Evolutionary conservation across 1,140 invertebrate genomes (phyloP).

Genomic region (Habropoda laboriosa): DNA sequence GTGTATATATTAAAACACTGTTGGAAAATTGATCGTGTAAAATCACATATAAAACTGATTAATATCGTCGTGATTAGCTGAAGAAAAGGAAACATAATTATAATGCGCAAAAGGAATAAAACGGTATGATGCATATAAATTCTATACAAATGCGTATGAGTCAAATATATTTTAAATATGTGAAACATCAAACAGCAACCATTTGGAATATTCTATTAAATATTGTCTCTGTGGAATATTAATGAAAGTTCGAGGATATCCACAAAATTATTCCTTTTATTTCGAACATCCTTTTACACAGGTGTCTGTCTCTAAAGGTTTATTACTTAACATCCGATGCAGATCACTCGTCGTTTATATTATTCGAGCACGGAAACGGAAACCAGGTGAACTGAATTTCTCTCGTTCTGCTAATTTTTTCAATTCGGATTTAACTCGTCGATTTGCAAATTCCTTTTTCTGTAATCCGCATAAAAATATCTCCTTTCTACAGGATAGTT

Average conservation of each 20-base stretch:
- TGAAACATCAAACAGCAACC: background rate
- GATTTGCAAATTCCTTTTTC: constrained; percentile 13
- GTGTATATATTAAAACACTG: constrained; percentile 5
- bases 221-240: background rate
- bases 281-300: background rate
- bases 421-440: background rate
- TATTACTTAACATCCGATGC: background rate
- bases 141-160: constrained; percentile 9
- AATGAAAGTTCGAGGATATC: constrained; percentile 2
- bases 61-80: background rate
- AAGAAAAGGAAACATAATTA: background rate
- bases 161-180: background rate
- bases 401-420: background rate
- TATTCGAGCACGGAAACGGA: background rate
- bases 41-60: background rate
- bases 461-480: constrained; percentile 46
- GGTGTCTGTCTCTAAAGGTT: background rate
- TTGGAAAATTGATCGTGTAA: background rate
- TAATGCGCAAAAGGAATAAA: background rate
- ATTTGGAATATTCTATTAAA: constrained; percentile 12
- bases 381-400: background rate
- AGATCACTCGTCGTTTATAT: background rate
- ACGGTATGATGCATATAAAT: background rate
- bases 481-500: background rate
- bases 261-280: constrained; percentile 2